Conservation (phyloP, 2,113 vertebrate species). For the Marmota monax region DNA sequence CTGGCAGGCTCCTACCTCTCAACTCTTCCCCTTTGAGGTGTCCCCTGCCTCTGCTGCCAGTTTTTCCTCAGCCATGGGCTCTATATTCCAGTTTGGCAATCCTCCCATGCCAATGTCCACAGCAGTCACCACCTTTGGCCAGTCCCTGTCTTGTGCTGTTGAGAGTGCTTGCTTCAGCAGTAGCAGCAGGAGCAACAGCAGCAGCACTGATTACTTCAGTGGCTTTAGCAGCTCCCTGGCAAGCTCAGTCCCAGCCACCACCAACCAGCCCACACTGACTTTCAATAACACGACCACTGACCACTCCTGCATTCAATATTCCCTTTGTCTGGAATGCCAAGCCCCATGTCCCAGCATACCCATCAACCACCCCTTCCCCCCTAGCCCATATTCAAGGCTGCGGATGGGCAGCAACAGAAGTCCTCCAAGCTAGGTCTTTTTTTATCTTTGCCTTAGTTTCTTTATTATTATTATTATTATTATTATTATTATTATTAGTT, state of each 20-base stretch:
- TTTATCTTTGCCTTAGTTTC: too few relatives aligned
- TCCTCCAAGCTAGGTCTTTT: conserved; percentile 63
- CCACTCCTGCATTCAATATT: conserved; percentile 80
- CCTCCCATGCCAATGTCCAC: conserved; percentile 47
- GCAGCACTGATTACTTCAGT: conserved; percentile 69
- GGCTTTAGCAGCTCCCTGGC: conserved; percentile 79
- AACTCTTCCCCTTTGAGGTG: conserved; percentile 88
- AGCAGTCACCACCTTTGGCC: conserved; percentile 86
- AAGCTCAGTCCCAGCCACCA: conserved; percentile 60
- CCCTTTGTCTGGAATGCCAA: conserved; percentile 76
- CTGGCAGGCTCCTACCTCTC: conserved; percentile 58
- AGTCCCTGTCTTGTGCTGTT: conserved; percentile 74
- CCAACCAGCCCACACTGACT: conserved; percentile 79
- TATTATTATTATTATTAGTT: too few relatives aligned
- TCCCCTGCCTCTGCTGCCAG: conserved; percentile 71
- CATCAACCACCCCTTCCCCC: background rate
- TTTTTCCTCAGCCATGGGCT: conserved; percentile 76
- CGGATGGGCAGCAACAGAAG: conserved; percentile 68
- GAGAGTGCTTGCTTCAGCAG: conserved; percentile 60
- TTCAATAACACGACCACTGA: conserved; percentile 77
- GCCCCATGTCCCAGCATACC: accelerated
- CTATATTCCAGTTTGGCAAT: conserved; percentile 90
- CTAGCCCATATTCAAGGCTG: conserved; percentile 76
- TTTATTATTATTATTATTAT: too few relatives aligned
- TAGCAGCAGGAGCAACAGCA: background rate